Conservation (phyloP, 2,113 vertebrate genomes). For the Sinocyclocheilus maitianheensis region DNA sequence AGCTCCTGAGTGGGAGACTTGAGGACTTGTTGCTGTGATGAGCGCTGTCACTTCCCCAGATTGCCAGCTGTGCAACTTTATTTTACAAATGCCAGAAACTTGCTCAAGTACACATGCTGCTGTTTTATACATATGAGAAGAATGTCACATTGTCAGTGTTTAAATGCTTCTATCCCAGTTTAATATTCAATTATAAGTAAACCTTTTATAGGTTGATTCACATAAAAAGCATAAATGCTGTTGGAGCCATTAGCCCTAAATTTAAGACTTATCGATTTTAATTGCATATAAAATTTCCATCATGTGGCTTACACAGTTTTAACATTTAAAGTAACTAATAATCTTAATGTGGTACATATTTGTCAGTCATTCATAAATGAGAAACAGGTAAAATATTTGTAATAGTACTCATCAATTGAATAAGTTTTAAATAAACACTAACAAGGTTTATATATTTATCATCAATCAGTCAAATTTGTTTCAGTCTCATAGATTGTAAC, state of each 20-base stretch:
- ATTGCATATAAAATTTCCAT: background rate
- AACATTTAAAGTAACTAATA: no score
- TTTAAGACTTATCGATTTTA: background rate
- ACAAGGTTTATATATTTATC: no score
- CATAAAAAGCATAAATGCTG: background rate
- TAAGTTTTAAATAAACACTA: no score
- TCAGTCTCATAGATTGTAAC: no score
- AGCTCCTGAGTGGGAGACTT: constrained; percentile 27
- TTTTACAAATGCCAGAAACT: background rate
- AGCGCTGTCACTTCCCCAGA: background rate
- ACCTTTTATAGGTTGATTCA: background rate
- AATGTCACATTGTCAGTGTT: background rate
- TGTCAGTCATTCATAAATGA: no score
- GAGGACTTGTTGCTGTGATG: constrained; percentile 28
- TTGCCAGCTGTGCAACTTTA: background rate
- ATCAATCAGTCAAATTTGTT: no score
- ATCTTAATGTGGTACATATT: no score
- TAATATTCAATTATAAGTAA: background rate
- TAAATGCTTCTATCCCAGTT: background rate
- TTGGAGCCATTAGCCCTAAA: background rate
- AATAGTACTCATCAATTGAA: no score
- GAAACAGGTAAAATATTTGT: no score
- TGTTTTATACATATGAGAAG: background rate
- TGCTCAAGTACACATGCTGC: background rate
- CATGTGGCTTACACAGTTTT: no score